These are phyloP conservation scores for Zootermopsis nevadensis DNA, from an alignment of 2,888 invertebrate genomes.

Conservation along the genomic window DNA sequence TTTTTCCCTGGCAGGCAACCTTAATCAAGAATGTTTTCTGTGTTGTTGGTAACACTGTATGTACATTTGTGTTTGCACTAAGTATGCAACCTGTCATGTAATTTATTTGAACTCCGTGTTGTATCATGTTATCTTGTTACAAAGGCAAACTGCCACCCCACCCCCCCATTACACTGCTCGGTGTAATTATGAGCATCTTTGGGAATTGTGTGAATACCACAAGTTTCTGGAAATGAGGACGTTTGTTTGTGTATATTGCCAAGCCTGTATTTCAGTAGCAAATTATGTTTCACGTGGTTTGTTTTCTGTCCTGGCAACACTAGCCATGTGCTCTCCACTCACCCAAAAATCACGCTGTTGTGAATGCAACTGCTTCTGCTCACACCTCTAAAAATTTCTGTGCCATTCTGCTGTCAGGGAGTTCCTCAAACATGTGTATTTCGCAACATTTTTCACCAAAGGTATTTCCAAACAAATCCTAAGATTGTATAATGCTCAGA, in stretches of 20 bases:
- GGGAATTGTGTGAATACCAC: neutral
- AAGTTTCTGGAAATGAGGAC: neutral
- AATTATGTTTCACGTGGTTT: neutral
- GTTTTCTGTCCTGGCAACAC: neutral
- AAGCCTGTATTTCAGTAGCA: neutral
- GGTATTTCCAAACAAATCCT: no score
- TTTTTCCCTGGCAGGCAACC: neutral
- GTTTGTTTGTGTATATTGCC: neutral
- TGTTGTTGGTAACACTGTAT: constrained; percentile 3
- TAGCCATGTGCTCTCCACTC: neutral
- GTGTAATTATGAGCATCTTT: neutral
- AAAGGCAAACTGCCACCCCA: neutral
- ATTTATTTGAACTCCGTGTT: constrained; percentile 6
- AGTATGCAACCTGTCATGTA: neutral
- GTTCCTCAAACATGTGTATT: no score
- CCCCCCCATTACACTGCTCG: neutral
- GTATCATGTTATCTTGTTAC: neutral
- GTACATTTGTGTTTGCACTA: neutral
- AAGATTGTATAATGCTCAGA: no score
- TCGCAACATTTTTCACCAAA: no score
- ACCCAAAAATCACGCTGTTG: neutral
- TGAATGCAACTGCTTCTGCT: no score
- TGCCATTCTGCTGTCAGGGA: no score
- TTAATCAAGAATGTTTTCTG: neutral
- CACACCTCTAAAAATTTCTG: no score